Percentiles rank a stretch among this genome's conserved stretches.
These are phyloP conservation scores for Pollimyrus isidori DNA, from an alignment of 2,113 vertebrate species.

Conservation along the genomic window DNA sequence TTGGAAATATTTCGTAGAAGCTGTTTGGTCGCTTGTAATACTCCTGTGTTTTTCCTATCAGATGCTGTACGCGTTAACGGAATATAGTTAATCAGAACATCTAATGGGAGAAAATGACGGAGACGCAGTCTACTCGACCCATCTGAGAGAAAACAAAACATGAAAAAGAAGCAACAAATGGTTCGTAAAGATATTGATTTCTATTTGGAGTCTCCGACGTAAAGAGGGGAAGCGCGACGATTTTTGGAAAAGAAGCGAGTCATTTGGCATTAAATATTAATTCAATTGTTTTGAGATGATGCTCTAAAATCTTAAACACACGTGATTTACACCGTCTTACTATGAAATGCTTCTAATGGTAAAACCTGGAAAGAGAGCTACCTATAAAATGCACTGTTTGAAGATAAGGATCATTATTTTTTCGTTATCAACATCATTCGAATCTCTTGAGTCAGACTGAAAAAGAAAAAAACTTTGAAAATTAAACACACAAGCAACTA, in stretches of 20 bases:
- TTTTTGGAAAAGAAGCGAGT: slow-evolving; percentile 33
- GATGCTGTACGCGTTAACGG: slow-evolving; percentile 43
- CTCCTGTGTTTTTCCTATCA: slow-evolving; percentile 31
- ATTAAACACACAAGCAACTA: not conserved
- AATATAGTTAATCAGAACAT: slow-evolving; percentile 45
- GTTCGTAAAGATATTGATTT: not conserved
- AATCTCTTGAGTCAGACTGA: slow-evolving; percentile 1
- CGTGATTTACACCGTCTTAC: not conserved
- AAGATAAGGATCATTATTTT: slow-evolving; percentile 5
- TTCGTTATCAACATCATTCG: not conserved
- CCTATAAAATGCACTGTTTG: not conserved
- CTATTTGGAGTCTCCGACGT: not conserved
- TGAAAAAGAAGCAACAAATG: slow-evolving; percentile 31
- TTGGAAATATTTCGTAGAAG: not conserved
- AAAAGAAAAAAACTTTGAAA: not conserved
- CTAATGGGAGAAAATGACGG: slow-evolving; percentile 26
- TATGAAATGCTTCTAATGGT: not conserved
- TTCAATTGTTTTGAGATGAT: not conserved
- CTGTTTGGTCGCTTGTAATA: slow-evolving; percentile 22
- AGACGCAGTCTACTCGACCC: slow-evolving; percentile 24
- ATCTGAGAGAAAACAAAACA: slow-evolving; percentile 45
- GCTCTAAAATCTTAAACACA: not conserved
- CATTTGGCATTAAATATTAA: slow-evolving; percentile 24
- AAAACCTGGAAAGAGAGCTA: not conserved
- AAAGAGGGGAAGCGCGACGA: not conserved